A percentile compares a stretch with the other conserved stretches of the same genome.
Conservation (phyloP, 92 coral and sea anemone genomes). For the Porites evermanni region DNA sequence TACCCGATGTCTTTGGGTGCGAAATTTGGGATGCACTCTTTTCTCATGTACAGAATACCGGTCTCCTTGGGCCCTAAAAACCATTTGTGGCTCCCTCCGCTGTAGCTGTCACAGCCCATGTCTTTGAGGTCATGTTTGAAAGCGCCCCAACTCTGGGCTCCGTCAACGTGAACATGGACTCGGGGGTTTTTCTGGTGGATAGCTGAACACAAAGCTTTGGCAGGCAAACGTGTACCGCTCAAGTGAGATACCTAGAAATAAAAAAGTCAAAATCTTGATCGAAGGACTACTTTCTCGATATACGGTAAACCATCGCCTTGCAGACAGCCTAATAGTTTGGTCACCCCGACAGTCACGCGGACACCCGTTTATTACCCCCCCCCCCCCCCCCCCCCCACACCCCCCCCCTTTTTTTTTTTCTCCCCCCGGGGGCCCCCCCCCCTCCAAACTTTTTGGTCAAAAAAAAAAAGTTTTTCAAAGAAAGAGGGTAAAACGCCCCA, state of each 20-base stretch:
- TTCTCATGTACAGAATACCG: conserved; percentile 73
- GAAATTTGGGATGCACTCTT: conserved; percentile 51
- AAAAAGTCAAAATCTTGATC: not conserved
- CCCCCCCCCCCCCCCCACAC: no score
- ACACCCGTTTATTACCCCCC: no score
- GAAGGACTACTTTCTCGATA: no score
- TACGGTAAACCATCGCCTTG: no score
- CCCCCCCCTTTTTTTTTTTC: no score
- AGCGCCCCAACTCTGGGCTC: conserved; percentile 76
- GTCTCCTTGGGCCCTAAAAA: conserved; percentile 81
- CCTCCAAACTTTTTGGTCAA: no score
- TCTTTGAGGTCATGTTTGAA: conserved; percentile 53
- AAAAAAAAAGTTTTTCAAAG: no score
- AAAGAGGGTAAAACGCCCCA: no score
- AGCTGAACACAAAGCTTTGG: conserved; percentile 42
- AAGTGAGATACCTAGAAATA: conserved; percentile 58
- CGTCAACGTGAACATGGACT: conserved; percentile 75
- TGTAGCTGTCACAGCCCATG: conserved; percentile 72
- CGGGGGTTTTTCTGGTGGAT: conserved; percentile 52
- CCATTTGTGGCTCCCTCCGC: conserved; percentile 79
- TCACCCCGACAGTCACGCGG: no score
- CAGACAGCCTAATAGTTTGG: no score
- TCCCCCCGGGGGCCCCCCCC: no score
- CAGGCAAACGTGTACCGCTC: conserved; percentile 72
- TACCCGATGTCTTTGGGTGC: conserved; percentile 77